Percentiles rank a stretch among this genome's conserved stretches.
phyloP scores from a whole-genome alignment of 1,140 invertebrate genomes.

The Pristionchus pacificus region DNA sequence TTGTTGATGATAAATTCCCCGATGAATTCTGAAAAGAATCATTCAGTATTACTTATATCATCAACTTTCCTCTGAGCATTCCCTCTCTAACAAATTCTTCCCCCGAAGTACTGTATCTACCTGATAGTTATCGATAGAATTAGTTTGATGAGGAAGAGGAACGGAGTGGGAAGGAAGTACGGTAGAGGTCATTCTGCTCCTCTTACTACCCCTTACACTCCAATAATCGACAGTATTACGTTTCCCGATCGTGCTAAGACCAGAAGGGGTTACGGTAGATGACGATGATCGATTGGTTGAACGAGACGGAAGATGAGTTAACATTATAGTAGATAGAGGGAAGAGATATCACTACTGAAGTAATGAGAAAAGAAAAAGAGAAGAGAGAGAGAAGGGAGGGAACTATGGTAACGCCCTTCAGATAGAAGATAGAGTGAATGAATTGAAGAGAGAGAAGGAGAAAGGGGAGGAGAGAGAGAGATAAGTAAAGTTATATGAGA shows the following conservation, averaged over 20 bases:
- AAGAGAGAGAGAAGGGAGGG: background rate
- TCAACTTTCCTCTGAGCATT: no score
- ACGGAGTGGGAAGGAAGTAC: conserved; percentile 1
- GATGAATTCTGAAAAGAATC: background rate
- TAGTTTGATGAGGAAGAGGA: conserved; percentile 6
- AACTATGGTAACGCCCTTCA: no score
- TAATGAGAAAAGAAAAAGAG: background rate
- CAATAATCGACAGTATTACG: background rate
- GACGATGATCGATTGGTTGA: background rate
- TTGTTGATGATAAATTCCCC: conserved; percentile 14
- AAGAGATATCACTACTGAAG: background rate
- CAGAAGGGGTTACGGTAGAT: background rate
- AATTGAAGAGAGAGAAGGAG: background rate
- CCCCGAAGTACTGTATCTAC: background rate
- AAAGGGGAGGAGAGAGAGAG: background rate
- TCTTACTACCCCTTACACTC: conserved; percentile 2
- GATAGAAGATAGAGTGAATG: no score
- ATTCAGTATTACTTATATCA: no score
- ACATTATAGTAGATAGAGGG: no score
- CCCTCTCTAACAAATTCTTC: background rate
- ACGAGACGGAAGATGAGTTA: background rate
- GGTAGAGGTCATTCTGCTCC: conserved; percentile 14
- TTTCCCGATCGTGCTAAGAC: background rate
- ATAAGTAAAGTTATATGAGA: background rate
- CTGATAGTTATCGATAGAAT: background rate